These are phyloP conservation scores for Syngnathus floridae DNA, from an alignment of 2,113 vertebrate genomes.

Conservation along the genomic window DNA sequence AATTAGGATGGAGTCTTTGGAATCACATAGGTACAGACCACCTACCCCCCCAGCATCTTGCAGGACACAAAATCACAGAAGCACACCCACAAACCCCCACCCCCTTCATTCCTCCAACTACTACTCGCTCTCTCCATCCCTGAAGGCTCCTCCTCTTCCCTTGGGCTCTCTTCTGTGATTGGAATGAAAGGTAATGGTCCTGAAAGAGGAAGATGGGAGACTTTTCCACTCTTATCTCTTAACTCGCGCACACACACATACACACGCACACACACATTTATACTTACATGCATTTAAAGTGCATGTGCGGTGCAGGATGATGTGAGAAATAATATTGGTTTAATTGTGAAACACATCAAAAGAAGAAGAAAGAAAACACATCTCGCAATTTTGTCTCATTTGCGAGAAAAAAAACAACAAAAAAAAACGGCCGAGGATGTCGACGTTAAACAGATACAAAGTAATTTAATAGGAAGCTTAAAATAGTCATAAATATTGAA, in stretches of 20 bases:
- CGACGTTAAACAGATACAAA: conserved; percentile 72
- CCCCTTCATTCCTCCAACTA: conserved; percentile 36
- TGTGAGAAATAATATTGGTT: conserved; percentile 69
- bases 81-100: conserved; percentile 3
- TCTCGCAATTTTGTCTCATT: conserved; percentile 61
- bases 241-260: conserved; percentile 69
- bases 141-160: conserved; percentile 48
- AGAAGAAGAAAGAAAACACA: conserved; percentile 52
- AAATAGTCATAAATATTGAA: conserved; percentile 81
- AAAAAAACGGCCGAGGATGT: conserved; percentile 61
- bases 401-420: conserved; percentile 26
- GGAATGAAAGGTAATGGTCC: conserved; percentile 77
- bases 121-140: conserved; percentile 30
- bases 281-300: conserved; percentile 65
- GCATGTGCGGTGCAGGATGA: conserved; percentile 51
- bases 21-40: conserved; percentile 8
- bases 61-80: conserved; percentile 37
- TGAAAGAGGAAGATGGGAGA: conserved; percentile 75
- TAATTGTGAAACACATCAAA: conserved; percentile 72
- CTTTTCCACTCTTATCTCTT: conserved; percentile 66
- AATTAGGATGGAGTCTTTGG: background rate
- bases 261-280: conserved; percentile 23
- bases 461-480: conserved; percentile 74
- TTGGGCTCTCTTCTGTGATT: conserved; percentile 69
- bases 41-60: conserved; percentile 25